phyloP scores from a whole-genome alignment of 2,797 vertebrate species.

The Sylvia borin region DNA sequence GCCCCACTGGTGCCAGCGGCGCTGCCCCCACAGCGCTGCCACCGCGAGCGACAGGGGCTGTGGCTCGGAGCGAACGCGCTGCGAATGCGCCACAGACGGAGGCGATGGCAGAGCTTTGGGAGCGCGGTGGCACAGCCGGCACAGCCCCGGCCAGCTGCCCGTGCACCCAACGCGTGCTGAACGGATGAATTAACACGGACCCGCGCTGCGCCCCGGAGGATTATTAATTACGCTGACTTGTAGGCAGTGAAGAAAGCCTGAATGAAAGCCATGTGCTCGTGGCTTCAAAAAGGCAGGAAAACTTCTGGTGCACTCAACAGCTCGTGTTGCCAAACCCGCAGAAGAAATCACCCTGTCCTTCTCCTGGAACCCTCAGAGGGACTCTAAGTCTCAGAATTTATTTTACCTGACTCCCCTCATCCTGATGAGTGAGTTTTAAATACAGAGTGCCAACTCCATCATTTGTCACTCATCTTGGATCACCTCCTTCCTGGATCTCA shows the following conservation, averaged over 20 bases:
- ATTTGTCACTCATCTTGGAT: not conserved
- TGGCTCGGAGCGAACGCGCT: fast-evolving
- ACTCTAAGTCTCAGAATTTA: not conserved
- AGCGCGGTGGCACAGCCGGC: not conserved
- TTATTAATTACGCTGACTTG: not conserved
- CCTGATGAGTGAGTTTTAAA: not conserved
- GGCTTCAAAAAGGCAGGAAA: not conserved
- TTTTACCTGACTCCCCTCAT: not conserved
- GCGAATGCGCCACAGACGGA: not conserved
- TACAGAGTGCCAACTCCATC: not conserved
- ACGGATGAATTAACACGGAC: not conserved
- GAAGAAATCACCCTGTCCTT: not conserved
- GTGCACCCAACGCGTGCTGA: fast-evolving
- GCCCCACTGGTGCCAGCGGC: not conserved
- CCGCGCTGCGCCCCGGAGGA: not conserved
- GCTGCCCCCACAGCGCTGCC: not conserved
- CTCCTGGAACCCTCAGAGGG: not conserved
- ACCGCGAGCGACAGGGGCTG: not conserved
- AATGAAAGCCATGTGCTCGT: not conserved
- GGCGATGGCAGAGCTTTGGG: not conserved
- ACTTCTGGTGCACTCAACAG: not conserved
- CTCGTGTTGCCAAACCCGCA: not conserved
- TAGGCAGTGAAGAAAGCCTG: not conserved
- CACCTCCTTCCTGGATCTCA: not conserved
- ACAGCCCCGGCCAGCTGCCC: not conserved